Evolutionary conservation across 2,888 invertebrate species (phyloP).

Genomic region (Chromoteleia sp.): DNA sequence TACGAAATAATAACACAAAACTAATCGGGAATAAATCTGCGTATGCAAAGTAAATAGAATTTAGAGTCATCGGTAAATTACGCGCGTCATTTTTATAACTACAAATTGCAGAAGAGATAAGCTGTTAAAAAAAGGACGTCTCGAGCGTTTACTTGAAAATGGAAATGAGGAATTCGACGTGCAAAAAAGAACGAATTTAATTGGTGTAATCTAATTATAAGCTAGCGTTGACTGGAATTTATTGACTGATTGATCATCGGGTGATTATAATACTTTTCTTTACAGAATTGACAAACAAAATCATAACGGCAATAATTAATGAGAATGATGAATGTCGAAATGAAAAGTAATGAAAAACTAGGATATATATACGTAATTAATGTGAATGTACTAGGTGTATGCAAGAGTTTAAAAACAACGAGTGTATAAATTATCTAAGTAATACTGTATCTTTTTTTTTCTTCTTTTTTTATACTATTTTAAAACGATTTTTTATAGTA

Average conservation of each 20-base stretch:
- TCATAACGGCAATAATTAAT: too few relatives aligned
- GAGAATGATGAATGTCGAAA: too few relatives aligned
- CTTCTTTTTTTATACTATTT: too few relatives aligned
- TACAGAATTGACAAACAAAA: too few relatives aligned
- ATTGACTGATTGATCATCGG: background rate
- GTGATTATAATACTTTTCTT: too few relatives aligned
- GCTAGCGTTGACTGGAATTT: constrained; percentile 18
- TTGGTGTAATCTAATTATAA: constrained; percentile 34
- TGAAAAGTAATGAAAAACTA: too few relatives aligned
- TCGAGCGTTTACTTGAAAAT: constrained; percentile 48
- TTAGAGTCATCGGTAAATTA: constrained; percentile 56
- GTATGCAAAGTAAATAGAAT: constrained; percentile 52
- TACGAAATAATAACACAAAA: constrained; percentile 60
- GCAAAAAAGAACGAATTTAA: constrained; percentile 18
- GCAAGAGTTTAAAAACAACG: too few relatives aligned
- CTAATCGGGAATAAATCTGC: constrained; percentile 64
- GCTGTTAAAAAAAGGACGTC: background rate
- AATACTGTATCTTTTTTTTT: too few relatives aligned
- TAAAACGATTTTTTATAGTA: too few relatives aligned
- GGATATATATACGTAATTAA: too few relatives aligned
- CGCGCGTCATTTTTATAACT: constrained; percentile 53
- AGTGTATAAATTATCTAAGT: too few relatives aligned
- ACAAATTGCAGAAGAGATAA: constrained; percentile 52
- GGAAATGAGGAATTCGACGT: constrained; percentile 35
- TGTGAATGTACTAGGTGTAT: too few relatives aligned